Evolutionary conservation across 2,113 vertebrate genomes (phyloP), one percentile per base, ranked within the genome.

Genomic region (Sinocyclocheilus anophthalmus): DNA sequence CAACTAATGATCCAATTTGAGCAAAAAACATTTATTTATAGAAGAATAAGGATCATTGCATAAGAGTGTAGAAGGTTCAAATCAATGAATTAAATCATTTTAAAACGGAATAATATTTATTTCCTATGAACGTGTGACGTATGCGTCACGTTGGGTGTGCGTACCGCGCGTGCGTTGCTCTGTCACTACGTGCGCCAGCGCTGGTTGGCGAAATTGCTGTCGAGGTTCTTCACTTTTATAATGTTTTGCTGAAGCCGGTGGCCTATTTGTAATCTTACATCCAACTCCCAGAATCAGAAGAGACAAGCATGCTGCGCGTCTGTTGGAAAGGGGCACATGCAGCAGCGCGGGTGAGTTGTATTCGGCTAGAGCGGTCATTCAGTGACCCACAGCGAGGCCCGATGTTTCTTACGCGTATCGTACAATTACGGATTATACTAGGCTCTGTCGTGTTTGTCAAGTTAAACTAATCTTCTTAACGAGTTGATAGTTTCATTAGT

Each of bases 291-390:
- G 81, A 86, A 72, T 81, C 83, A 85, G 83, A 79, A 89, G 81
- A 53, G 70, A 83, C 78, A 79, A 88, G 75, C 33, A 93, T 93
- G 93, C 90, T 93, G 86, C 93, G 93, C 82, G 89, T 89, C 53
- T 92, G 93, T 85, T 90, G 90, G 87, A 93, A 88, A 91, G 92
- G 89, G 53, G 88, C 91, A 39, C 86, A 86, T 50, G 87, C 90
- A 65, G 88, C 89, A 45, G 89, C 90, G 61, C 90, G 90, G 91
- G 92, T 92, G 84, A 92, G 90, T 55, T 85, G 20, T 55, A 39
- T 48, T 76, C 48, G 33, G 50, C 72, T 30, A 50, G 85, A 88
- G 50, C 88, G 84, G 89, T 91, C 89, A 88, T 89, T 89, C 85
- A 87, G 84, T 90, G 88, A 90, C 86, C 86, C 88, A 67, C 84